These are phyloP conservation scores for Nemurella pictetii DNA, from an alignment of 2,888 invertebrate species.

Conservation along the genomic window DNA sequence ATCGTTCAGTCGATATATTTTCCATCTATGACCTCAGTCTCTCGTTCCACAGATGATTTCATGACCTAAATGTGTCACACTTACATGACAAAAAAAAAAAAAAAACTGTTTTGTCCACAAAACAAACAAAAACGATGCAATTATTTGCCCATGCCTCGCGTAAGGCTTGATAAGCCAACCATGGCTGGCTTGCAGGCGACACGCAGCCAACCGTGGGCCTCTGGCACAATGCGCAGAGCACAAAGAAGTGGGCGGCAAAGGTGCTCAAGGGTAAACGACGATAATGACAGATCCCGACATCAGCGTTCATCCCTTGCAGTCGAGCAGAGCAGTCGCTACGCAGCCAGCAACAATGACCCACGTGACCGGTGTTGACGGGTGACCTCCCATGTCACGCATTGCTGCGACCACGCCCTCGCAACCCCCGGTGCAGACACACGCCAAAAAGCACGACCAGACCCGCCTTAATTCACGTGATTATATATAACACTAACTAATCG, in stretches of 20 bases:
- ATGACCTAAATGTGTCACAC: not conserved
- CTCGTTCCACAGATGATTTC: not conserved
- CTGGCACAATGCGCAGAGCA: not conserved
- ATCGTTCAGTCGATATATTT: too few relatives aligned
- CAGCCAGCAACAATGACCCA: not conserved
- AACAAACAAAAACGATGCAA: not conserved
- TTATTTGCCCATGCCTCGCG: not conserved
- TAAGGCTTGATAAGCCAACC: not conserved
- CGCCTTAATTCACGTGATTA: not conserved
- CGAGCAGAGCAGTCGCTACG: not conserved
- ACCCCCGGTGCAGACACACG: not conserved
- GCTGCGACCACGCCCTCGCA: slow-evolving; percentile 47
- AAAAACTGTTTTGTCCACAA: not conserved
- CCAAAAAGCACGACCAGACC: not conserved
- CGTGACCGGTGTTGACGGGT: not conserved
- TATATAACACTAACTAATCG: not conserved
- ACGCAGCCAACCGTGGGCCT: not conserved
- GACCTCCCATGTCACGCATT: slow-evolving; percentile 39
- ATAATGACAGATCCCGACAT: slow-evolving; percentile 41
- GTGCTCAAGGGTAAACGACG: slow-evolving; percentile 27
- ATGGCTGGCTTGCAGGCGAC: not conserved
- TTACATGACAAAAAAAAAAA: not conserved
- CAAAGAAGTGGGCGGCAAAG: slow-evolving; percentile 24
- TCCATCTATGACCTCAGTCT: too few relatives aligned
- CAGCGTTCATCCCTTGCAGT: not conserved